These are phyloP conservation scores for Apodemia zela DNA, from an alignment of 2,888 invertebrate genomes.

Conservation along the genomic window DNA sequence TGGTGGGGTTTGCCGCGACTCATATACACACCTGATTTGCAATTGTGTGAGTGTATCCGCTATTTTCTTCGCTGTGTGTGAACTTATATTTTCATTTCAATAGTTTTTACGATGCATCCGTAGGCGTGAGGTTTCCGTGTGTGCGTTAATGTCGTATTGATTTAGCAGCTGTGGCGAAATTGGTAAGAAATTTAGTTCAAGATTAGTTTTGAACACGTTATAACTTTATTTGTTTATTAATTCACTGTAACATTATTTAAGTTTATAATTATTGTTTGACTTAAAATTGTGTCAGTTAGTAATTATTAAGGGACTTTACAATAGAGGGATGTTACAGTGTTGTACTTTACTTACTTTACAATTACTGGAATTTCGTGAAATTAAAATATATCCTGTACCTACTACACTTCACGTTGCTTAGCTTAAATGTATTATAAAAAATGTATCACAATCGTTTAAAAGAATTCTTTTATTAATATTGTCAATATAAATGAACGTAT, in stretches of 20 bases:
- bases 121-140: constrained; percentile 53
- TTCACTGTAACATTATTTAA: not conserved
- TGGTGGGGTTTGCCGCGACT: constrained; percentile 42
- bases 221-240: constrained; percentile 18
- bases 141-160: constrained; percentile 77
- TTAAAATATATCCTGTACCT: no score
- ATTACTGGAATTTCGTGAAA: no score
- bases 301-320: not conserved
- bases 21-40: constrained; percentile 53
- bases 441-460: no score
- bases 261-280: not conserved
- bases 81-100: constrained; percentile 76
- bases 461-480: no score
- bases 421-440: no score
- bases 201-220: constrained; percentile 33
- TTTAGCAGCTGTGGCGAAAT: constrained; percentile 56
- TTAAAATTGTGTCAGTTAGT: not conserved
- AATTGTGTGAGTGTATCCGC: constrained; percentile 46
- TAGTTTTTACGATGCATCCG: constrained; percentile 72
- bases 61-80: constrained; percentile 44
- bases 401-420: no score
- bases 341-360: no score
- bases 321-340: not conserved
- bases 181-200: constrained; percentile 67
- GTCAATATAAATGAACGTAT: no score